Evolutionary conservation across 2,797 vertebrate genomes (phyloP), one percentile per base, ranked within the genome.

Genomic region (Apogon talboti): DNA sequence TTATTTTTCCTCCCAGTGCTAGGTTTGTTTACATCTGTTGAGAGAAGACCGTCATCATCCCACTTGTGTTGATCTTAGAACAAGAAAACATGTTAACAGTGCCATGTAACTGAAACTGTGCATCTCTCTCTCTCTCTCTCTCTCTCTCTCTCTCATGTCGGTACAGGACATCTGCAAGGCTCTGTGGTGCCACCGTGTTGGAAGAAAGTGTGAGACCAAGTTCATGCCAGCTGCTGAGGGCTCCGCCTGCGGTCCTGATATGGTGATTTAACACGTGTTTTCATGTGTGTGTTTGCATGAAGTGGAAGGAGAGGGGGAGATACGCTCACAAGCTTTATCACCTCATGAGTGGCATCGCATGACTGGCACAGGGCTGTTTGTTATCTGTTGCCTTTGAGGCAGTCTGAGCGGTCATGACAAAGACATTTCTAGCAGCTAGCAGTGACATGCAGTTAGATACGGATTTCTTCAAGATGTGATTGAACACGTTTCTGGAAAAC

Each of bases 201-300:
- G 96, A 51, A 95, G 95, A 83, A 96, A 96, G 91, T 97, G 96
- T 72, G 96, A 97, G 85, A 97, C 96, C 66, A 97, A 97, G 85
- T 97, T 97, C 89, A 96, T 97, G 95, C 96, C 96, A 15, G 96
- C 96, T 0, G 96, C 96, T n/a, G 96, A 97, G 81, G 96, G 96
- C 68, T 96, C 96, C 2, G 62, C 84, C 45, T 97, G 96, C 16
- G 95, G 96, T 57, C 94, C 92, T 11, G 92, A 95, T 76, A 96
- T 95, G 96, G 96, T 97, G 89, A 94, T 83, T 85, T 63, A 66
- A 72, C 73, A 69, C n/a, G 6, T 47, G 42, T 68, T 72, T 67
- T 13, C 14, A 0, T 60, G 37, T 41, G 53, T 51, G 33, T 68
- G 18, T 64, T 56, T 35, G 33, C 14, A 4, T 11, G 43, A 41